Percentiles rank a stretch among this genome's conserved stretches.
Evolutionary conservation across 2,113 vertebrate species (phyloP).

Genomic region (Bolborhynchus lineola): DNA sequence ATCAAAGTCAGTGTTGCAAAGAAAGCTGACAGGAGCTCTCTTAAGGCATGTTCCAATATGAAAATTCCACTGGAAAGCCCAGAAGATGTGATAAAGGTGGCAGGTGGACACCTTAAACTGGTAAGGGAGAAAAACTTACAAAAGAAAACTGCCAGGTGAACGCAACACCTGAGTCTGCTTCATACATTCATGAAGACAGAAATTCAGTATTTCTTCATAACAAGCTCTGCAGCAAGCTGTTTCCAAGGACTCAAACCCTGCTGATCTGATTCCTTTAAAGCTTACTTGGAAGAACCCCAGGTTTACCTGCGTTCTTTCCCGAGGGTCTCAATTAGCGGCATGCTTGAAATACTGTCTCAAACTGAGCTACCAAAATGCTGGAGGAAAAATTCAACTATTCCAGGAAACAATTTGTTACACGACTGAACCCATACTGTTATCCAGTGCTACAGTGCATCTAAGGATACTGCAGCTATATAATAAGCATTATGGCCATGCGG

Average conservation of each 20-base stretch:
- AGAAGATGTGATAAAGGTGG: neutral
- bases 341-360: neutral
- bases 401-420: neutral
- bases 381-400: neutral
- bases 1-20: neutral
- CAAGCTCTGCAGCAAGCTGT: neutral
- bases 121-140: neutral
- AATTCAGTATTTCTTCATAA: neutral
- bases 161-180: neutral
- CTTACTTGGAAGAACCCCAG: neutral
- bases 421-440: neutral
- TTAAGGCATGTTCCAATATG: constrained; percentile 10
- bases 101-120: neutral
- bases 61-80: constrained; percentile 10
- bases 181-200: neutral
- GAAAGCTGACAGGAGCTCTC: constrained; percentile 6
- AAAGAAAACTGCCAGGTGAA: neutral
- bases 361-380: neutral
- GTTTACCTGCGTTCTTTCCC: neutral
- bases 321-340: neutral
- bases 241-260: neutral
- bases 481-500: neutral
- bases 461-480: neutral
- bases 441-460: neutral
- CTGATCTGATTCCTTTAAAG: neutral